phyloP scores from a whole-genome alignment of 64 coral and sea anemone species.

The Hydrozoanthus tunicans region DNA sequence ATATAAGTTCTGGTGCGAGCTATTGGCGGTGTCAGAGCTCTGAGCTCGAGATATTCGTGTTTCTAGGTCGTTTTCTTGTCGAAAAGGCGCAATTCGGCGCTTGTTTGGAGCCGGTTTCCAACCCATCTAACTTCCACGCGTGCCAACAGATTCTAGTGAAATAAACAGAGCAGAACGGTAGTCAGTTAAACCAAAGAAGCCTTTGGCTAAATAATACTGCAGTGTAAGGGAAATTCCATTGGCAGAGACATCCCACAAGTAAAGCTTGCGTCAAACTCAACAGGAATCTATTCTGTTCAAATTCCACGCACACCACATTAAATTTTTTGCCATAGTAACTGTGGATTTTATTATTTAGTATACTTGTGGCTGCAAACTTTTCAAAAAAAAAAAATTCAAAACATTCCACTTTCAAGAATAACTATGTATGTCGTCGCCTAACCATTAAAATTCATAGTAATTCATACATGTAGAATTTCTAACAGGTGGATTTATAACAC shows the following conservation, averaged over 20 bases:
- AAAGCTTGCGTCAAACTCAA: constrained; percentile 11
- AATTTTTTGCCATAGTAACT: not conserved
- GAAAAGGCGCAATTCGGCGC: not conserved
- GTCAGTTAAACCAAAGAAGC: not conserved
- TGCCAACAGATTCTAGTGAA: not conserved
- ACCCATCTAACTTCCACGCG: not conserved
- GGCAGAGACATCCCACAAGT: not conserved
- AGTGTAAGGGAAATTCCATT: not conserved
- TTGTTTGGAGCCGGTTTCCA: constrained; percentile 35
- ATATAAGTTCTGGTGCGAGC: constrained; percentile 15
- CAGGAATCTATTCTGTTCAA: not conserved
- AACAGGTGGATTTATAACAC: no score
- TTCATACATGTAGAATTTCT: no score
- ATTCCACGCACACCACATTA: not conserved
- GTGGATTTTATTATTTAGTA: not conserved
- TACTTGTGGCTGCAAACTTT: not conserved
- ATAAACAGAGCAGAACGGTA: not conserved
- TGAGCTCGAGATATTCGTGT: not conserved
- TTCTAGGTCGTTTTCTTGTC: not conserved
- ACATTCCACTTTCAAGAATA: not conserved
- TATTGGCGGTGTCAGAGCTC: not conserved
- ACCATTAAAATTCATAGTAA: no score
- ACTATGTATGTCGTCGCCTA: no score
- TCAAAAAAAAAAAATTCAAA: not conserved
- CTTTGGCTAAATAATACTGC: not conserved